phyloP scores from a whole-genome alignment of 92 coral and sea anemone species.

The Phenganax stokvisi region DNA sequence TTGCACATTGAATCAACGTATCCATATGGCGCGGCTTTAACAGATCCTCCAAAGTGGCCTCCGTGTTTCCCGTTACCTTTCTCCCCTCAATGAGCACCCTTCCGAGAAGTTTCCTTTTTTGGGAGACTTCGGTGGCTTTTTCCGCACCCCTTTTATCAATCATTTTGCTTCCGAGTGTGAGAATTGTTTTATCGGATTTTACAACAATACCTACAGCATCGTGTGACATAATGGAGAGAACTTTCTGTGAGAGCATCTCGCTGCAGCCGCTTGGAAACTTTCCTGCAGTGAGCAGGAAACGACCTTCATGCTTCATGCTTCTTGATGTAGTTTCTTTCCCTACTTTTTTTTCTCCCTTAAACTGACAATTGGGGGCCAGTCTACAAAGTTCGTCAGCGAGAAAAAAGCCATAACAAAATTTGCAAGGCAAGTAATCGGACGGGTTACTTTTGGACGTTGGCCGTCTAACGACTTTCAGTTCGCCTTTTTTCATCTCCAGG shows the following conservation, averaged over 20 bases:
- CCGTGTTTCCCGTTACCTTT: background rate
- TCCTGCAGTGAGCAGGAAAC: constrained; percentile 1
- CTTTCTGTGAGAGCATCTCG: constrained; percentile 10
- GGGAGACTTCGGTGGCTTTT: constrained; percentile 32
- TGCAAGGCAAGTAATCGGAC: constrained; percentile 34
- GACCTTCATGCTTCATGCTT: constrained; percentile 16
- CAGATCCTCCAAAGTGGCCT: constrained; percentile 17
- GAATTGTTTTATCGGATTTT: constrained; percentile 37
- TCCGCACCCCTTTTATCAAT: constrained; percentile 36
- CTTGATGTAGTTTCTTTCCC: constrained; percentile 23
- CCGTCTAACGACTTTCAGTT: constrained; percentile 38
- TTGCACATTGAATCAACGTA: constrained; percentile 30
- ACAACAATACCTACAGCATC: constrained; percentile 37
- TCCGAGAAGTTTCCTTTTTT: constrained; percentile 45
- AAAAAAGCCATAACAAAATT: constrained; percentile 40
- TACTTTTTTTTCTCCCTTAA: background rate
- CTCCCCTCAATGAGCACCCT: constrained; percentile 44
- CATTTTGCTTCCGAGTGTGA: constrained; percentile 9
- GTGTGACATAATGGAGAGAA: constrained; percentile 31
- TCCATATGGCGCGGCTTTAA: constrained; percentile 47
- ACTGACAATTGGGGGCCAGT: constrained; percentile 31
- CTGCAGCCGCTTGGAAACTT: constrained; percentile 20
- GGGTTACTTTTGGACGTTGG: constrained; percentile 18
- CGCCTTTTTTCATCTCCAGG: constrained; percentile 26
- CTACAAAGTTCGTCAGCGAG: constrained; percentile 36